Evolutionary conservation across 2,113 vertebrate genomes (phyloP).

Genomic region (Noturus placidus): DNA sequence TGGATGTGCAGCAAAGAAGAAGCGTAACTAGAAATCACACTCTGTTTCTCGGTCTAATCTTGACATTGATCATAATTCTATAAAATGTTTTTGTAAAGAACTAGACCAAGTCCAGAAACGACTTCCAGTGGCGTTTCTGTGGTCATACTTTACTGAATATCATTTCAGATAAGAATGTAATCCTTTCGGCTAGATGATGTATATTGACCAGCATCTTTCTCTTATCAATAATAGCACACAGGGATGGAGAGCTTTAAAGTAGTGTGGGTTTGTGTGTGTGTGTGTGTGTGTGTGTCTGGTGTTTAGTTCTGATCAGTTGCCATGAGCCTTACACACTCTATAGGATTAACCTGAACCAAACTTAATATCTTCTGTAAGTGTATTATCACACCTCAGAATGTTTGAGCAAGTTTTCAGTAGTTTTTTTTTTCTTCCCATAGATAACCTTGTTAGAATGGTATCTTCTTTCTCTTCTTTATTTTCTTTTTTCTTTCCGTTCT

Average conservation of each 20-base stretch:
- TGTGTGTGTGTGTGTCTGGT: slow-evolving; percentile 17
- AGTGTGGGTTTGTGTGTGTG: slow-evolving; percentile 16
- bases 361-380: slow-evolving; percentile 21
- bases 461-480: background rate
- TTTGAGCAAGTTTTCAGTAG: background rate
- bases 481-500: too few relatives aligned
- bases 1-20: slow-evolving; percentile 51
- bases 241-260: slow-evolving; percentile 58
- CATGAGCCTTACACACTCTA: slow-evolving; percentile 30
- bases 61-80: slow-evolving; percentile 79
- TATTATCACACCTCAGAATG: background rate
- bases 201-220: slow-evolving; percentile 76
- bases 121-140: slow-evolving; percentile 73
- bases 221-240: slow-evolving; percentile 64
- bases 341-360: slow-evolving; percentile 37
- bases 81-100: slow-evolving; percentile 70
- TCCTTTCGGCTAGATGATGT: slow-evolving; percentile 76
- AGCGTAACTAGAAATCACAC: slow-evolving; percentile 70
- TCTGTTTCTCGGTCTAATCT: slow-evolving; percentile 75
- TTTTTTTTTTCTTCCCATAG: background rate
- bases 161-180: slow-evolving; percentile 83
- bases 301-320: slow-evolving; percentile 47
- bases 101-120: slow-evolving; percentile 69
- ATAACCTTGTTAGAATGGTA: slow-evolving; percentile 4
- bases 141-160: slow-evolving; percentile 82